Base-by-base conservation (phyloP, 2,888 invertebrate species). In the Odontothrips loti region DNA sequence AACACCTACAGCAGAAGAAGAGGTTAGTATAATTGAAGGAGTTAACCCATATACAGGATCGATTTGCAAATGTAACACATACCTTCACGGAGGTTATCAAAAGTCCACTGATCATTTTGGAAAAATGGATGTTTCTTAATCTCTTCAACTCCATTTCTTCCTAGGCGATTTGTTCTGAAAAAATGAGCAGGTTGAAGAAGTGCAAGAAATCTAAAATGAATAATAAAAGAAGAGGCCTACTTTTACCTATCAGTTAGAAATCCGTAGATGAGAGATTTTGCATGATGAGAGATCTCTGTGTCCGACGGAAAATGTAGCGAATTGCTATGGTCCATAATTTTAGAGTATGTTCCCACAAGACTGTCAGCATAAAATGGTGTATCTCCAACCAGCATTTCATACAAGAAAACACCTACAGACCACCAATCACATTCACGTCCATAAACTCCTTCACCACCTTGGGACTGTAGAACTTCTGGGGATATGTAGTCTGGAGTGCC, bases 401-500 rank as follows among this genome's bases (percentile, higher is more conserved):
- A 99, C 3, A 99, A 91, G 88, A 99, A 97, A 85, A 99, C 98
- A 81, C 99, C 99, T 47, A 99, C 98, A 29, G 98, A 98, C 98
- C 98, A 99, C 97, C 97, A 98, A 89, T 99, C 98, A 89, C 98
- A 98, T 88, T 99, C 99, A 79, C 97, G 91, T 0, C 99, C 99
- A 88, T 99, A 99, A 82, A 96, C 95, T 82, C 97, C 97, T 86
- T 96, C 96, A 68, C 95, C 95, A 84, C 97, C 97, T 89, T 98
- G 98, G 63, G 98, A 98, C 87, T 97, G 96, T 84, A 99, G 90
- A 81, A 99, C 99, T 89, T 99, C 99, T 0, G 99, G 99, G 81
- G 97, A 97, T 85, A 99, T 99, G 87, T 99, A 99, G 88, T 99
- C 99, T 12, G 99, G 99, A 10, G 99, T 99, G 58, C 99, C 99